Percentiles rank a stretch among this genome's conserved stretches.
Conservation (phyloP, 2,888 invertebrate species). For the Monopis laevigella region DNA sequence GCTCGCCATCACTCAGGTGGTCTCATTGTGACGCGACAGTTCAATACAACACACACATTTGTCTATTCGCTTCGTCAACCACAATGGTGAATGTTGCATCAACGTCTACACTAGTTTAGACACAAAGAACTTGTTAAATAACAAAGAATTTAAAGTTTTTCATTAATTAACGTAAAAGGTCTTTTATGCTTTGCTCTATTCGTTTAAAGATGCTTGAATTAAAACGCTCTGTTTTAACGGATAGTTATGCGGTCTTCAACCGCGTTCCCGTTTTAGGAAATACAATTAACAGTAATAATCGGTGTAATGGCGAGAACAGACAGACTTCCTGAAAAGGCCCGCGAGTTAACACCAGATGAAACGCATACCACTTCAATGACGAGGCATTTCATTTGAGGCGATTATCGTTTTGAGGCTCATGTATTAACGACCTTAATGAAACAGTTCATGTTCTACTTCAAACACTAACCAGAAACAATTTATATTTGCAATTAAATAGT, state of each 20-base stretch:
- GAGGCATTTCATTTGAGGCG: no score
- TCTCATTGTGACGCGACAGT: conserved; percentile 35
- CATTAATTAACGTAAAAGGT: conserved; percentile 2
- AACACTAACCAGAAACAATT: no score
- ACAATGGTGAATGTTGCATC: conserved; percentile 31
- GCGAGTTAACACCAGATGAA: conserved; percentile 5
- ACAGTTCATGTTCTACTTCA: no score
- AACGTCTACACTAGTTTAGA: conserved; percentile 18
- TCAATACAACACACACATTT: conserved; percentile 42
- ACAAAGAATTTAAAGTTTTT: neutral
- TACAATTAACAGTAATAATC: conserved; percentile 2
- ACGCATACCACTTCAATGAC: conserved; percentile 3
- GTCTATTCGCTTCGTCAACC: conserved; percentile 20
- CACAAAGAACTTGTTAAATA: conserved; percentile 8
- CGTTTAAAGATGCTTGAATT: no score
- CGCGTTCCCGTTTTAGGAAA: neutral
- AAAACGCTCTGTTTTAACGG: no score
- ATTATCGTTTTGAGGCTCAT: no score
- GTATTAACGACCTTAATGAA: no score
- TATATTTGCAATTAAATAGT: no score
- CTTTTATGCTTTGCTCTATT: conserved; percentile 2
- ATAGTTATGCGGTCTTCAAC: no score
- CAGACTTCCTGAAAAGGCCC: neutral
- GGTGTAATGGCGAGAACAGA: conserved; percentile 2
- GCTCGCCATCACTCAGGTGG: conserved; percentile 36